A percentile compares a stretch with the other conserved stretches of the same genome.
phyloP scores from a whole-genome alignment of 2,888 invertebrate species.

The Theodoxus fluviatilis region DNA sequence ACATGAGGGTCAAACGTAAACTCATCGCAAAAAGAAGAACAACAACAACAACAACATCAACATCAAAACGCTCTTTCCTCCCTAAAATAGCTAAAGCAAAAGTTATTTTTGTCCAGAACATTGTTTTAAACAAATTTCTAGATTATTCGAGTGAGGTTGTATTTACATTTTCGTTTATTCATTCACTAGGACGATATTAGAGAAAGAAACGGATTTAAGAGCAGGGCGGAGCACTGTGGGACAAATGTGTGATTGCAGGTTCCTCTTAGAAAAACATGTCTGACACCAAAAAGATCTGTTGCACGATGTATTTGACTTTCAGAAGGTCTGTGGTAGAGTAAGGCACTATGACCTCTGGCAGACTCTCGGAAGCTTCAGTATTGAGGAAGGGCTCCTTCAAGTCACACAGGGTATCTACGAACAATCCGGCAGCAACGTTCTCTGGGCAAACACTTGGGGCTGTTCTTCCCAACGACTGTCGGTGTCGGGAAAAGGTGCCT shows the following conservation, averaged over 20 bases:
- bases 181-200: neutral
- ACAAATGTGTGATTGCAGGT: conserved; percentile 4
- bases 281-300: conserved; percentile 3
- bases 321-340: conserved; percentile 9
- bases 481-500: neutral
- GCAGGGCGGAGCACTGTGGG: neutral
- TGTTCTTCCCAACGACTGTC: neutral
- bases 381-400: no score
- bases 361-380: neutral
- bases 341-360: neutral
- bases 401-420: neutral
- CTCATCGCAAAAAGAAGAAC: no score
- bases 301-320: conserved; percentile 10
- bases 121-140: no score
- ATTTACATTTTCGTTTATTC: neutral
- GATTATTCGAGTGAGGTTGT: neutral
- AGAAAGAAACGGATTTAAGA: neutral
- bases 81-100: no score
- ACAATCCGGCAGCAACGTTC: neutral
- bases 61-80: no score
- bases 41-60: no score
- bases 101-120: no score
- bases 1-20: no score
- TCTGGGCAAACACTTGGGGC: no score
- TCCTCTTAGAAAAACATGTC: conserved; percentile 8